Base-by-base conservation (phyloP, 2,797 vertebrate species). In the Chloroceryle amazona region DNA sequence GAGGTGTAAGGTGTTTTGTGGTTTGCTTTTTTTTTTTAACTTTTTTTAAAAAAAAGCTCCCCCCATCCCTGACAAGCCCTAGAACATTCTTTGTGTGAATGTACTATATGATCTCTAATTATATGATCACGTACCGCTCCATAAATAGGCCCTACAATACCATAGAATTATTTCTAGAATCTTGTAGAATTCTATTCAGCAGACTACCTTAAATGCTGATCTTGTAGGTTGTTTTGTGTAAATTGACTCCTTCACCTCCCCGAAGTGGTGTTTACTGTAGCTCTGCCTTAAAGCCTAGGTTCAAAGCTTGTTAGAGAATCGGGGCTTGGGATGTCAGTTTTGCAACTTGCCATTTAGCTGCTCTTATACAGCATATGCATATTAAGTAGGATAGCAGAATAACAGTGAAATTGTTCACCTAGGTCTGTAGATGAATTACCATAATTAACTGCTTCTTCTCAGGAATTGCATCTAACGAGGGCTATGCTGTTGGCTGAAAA, bases 391-490 rank as follows among this genome's bases (percentile, higher is more conserved):
- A 46, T 89, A 65, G 81, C 74, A 90, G 93, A 96, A 89, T 89
- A 97, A 93, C 72, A 82, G 80, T 66, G 68, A 74, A 93, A 96
- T 93, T 94, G 93, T 93, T 91, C 92, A 97, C 95, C 96, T 96
- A 95, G 91, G 89, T 91, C 92, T 96, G 96, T 67, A 83, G 96
- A 89, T 95, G 85, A 94, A 97, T 97, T 97, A 96, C 86, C 94
- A 80, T 96, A 96, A 95, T 95, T 96, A 96, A 95, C 94, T 92
- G 82, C 93, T 93, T 58, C 94, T 97, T 96, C 81, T 91, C 60
- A 61, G 92, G 94, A 96, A 96, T 96, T 91, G 94, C 84, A 92
- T 37, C 96, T 97, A 96, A 96, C 41, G 73, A 97, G 91, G 75
- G n/a, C 91, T 96, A 82, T 93, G 93, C 81, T 94, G 84, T 94